Conservation (phyloP, 2,797 vertebrate genomes). For the Allobates femoralis region DNA sequence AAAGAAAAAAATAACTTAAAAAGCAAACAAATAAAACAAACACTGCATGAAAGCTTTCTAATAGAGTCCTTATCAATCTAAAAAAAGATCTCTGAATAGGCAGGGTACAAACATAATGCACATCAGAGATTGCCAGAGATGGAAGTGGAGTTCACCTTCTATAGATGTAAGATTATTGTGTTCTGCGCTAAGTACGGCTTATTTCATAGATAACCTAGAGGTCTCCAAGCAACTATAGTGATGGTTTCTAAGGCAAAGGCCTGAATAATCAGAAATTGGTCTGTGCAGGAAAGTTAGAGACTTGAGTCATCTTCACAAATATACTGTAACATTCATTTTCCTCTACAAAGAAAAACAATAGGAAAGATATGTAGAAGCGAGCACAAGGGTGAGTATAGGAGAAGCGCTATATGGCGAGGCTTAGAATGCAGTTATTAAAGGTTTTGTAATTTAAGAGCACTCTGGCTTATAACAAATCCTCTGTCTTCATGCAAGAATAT, state of each 20-base stretch:
- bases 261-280: conserved; percentile 14
- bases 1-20: no score
- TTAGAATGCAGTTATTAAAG: not conserved
- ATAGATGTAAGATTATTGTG: not conserved
- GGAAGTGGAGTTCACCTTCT: not conserved
- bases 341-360: conserved; percentile 6
- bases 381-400: conserved; percentile 6
- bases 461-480: not conserved
- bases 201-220: not conserved
- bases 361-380: not conserved
- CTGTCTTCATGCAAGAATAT: no score
- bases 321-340: conserved; percentile 31
- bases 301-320: conserved; percentile 15
- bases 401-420: not conserved
- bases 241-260: conserved; percentile 32
- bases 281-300: conserved; percentile 34
- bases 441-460: not conserved
- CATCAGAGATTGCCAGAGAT: not conserved
- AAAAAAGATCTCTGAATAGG: not conserved
- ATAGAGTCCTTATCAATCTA: not conserved
- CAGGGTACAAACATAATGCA: not conserved
- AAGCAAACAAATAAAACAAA: no score
- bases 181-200: not conserved
- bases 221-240: conserved; percentile 40
- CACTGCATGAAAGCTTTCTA: no score